Evolutionary conservation across 2,113 vertebrate genomes (phyloP), one percentile per base, ranked within the genome.

Genomic region (Trogon surrucura): DNA sequence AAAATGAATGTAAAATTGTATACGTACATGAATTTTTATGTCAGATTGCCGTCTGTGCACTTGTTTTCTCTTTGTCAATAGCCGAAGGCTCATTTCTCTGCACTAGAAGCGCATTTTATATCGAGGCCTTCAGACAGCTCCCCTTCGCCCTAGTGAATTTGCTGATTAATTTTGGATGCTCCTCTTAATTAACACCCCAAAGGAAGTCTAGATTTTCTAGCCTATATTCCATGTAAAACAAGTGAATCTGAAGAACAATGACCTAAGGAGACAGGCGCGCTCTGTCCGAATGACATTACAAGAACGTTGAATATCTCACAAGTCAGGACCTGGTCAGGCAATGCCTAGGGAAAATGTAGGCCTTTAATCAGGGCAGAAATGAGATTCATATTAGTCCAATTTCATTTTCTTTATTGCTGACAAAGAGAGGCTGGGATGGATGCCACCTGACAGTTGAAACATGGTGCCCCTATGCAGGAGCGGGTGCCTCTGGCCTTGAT

Each of bases 171-270:
- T 99, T 98, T 98, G 98, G 99, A 99, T 98, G 98, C 98, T 98
- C 97, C 98, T 99, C 98, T 99, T 99, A 99, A 99, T 99, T 99
- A 99, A 98, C 98, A 99, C 98, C 99, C 99, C 99, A 99, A 99
- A 99, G 99, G 99, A 98, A 98, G 98, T 98, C 98, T 98, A 98
- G 98, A 98, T 99, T 98, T 98, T 98, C 98, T 97, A 98, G 98
- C 98, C 98, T 97, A 98, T 97, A 97, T 97, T 98, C 98, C 97
- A 97, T 97, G 96, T 97, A 98, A 97, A 98, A 97, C 90, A 98
- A 98, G 98, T 98, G 98, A 98, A 97, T 98, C 98, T 98, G 98
- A 99, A 98, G 98, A 99, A 99, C 97, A 98, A 99, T 99, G 98
- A 99, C 99, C 98, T 98, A 98, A 98, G 98, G 99, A 99, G 98